Conservation (phyloP, 2,113 vertebrate genomes). For the Catharus fuscescens region DNA sequence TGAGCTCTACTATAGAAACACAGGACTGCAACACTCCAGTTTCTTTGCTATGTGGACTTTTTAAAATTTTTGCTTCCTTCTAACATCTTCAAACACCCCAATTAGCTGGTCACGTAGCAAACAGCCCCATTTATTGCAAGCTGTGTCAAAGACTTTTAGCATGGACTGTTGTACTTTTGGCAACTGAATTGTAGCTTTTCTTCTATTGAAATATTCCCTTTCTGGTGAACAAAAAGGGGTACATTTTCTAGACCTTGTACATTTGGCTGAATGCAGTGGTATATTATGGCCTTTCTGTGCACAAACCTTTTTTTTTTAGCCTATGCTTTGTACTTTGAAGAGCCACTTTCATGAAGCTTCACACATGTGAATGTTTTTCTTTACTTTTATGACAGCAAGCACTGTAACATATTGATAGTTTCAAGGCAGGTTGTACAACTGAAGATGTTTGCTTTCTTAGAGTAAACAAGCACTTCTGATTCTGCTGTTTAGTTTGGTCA, state of each 20-base stretch:
- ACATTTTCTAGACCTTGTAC: neutral
- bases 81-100: neutral
- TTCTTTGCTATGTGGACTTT: neutral
- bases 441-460: slow-evolving; percentile 12
- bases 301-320: neutral
- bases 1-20: neutral
- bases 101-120: neutral
- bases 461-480: slow-evolving; percentile 23
- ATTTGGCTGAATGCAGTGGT: neutral
- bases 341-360: neutral
- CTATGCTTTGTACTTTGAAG: neutral
- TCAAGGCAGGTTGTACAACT: neutral
- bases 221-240: neutral
- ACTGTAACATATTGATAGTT: neutral
- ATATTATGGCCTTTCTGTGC: neutral
- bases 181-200: neutral
- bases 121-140: neutral
- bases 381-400: neutral
- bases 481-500: slow-evolving; percentile 29
- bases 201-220: neutral
- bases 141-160: neutral
- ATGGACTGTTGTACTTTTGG: neutral
- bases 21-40: neutral
- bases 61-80: neutral
- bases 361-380: neutral